Percentiles rank a stretch among this genome's conserved stretches.
These are phyloP conservation scores for Pollimyrus isidori DNA, from an alignment of 2,113 vertebrate genomes.

Conservation along the genomic window DNA sequence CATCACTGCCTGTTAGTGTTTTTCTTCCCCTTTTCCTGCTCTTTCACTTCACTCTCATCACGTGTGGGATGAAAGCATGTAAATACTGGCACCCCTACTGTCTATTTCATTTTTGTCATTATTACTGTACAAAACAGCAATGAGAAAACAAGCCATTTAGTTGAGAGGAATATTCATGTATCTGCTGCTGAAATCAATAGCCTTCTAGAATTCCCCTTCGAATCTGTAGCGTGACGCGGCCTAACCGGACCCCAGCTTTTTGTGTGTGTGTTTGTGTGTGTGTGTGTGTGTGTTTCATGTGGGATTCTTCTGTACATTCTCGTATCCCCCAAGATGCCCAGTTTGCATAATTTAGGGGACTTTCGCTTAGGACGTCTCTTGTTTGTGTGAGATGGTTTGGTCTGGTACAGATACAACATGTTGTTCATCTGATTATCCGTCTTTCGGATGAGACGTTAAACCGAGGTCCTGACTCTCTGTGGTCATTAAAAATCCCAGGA, in stretches of 20 bases:
- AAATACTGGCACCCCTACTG: not conserved
- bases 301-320: not conserved
- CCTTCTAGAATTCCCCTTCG: not conserved
- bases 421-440: not conserved
- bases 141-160: not conserved
- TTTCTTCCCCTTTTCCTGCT: not conserved
- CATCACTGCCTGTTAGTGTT: not conserved
- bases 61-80: not conserved
- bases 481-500: no score
- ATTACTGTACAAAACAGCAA: not conserved
- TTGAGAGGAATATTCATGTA: not conserved
- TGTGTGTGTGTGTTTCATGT: not conserved
- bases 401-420: no score
- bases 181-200: not conserved
- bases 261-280: not conserved
- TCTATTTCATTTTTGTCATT: not conserved
- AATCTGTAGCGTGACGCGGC: not conserved
- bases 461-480: no score
- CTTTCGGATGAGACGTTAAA: no score
- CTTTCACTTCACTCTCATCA: not conserved
- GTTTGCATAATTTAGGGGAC: not conserved
- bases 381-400: no score
- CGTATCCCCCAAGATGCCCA: not conserved
- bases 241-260: not conserved
- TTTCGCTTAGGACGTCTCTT: no score